Evolutionary conservation across 2,797 vertebrate species (phyloP), one percentile per base, ranked within the genome.

Genomic region (Hephaestus fuliginosus): DNA sequence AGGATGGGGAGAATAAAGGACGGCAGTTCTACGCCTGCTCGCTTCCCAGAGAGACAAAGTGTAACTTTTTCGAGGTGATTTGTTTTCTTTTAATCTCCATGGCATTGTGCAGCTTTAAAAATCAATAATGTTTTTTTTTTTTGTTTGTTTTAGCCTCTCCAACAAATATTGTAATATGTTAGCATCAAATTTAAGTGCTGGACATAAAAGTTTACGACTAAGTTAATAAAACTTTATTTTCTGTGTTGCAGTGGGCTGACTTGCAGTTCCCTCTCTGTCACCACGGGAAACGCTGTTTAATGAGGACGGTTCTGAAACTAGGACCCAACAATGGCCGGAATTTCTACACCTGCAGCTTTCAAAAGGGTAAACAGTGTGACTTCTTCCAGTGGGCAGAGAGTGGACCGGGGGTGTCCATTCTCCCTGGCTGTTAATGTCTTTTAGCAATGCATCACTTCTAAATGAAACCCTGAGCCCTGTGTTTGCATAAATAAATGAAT

Each of bases 281-380:
- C 88, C 98, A 99, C 1, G 96, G 94, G 81, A 97, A 96, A 85
- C 95, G 95, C 48, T 95, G 94, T 73, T 75, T 98, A 87, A 96
- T 97, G 96, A 97, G 96, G 90, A 98, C 96, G 0, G 98, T 98
- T 56, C 86, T 99, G 89, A 99, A 99, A 96, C 94, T 96, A 48
- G 98, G 98, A 72, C 96, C 96, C 3, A 99, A 97, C 92, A 99
- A 99, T 1, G 97, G 97, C 25, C 96, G 93, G 64, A 96, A 95
- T n/a, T 99, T 99, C 86, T 98, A 97, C 84, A 95, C 95, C 15
- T 99, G 98, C 85, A 93, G 95, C 74, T 87, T 96, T 72, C 93
- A 86, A 70, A 97, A 91, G 87, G 96, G 93, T 57, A 96, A 97
- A 86, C 97, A 98, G 85, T 99, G 98, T 70, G 94, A 90, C 66